phyloP scores from a whole-genome alignment of 2,113 vertebrate genomes.

The Labrus mixtus region DNA sequence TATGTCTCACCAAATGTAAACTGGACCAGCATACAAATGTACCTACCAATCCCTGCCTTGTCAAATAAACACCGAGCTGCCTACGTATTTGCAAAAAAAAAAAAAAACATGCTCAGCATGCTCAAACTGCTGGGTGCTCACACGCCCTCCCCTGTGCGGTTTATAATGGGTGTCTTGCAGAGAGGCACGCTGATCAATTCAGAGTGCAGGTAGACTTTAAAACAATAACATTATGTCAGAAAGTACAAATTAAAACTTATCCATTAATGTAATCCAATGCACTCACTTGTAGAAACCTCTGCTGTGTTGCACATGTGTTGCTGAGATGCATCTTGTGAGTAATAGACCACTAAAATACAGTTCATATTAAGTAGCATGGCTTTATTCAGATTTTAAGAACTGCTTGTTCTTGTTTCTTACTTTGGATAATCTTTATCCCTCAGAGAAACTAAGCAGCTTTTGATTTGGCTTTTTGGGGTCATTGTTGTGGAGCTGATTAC shows the following conservation, averaged over 20 bases:
- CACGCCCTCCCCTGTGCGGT: constrained; percentile 14
- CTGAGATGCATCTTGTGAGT: constrained; percentile 10
- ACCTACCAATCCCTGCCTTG: constrained; percentile 14
- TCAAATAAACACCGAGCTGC: constrained; percentile 50
- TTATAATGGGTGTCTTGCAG: constrained; percentile 35
- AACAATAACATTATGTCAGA: constrained; percentile 25
- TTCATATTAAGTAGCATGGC: neutral
- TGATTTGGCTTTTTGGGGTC: neutral
- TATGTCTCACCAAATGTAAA: constrained; percentile 59
- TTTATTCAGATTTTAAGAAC: neutral
- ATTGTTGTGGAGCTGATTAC: neutral
- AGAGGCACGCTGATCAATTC: constrained; percentile 36
- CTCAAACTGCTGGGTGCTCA: constrained; percentile 13
- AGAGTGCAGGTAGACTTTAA: constrained; percentile 42
- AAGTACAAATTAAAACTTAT: constrained; percentile 28
- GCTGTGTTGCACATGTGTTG: neutral
- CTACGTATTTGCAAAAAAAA: constrained; percentile 14
- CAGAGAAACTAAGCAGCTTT: neutral
- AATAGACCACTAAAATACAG: neutral
- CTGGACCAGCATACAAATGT: constrained; percentile 52
- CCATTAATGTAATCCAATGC: constrained; percentile 23
- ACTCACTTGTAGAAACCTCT: constrained; percentile 6
- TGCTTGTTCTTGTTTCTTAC: neutral
- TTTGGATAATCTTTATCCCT: constrained; percentile 3
- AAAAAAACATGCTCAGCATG: constrained; percentile 39